phyloP scores from a whole-genome alignment of 2,113 vertebrate species.

The Tragelaphus buxtoni region DNA sequence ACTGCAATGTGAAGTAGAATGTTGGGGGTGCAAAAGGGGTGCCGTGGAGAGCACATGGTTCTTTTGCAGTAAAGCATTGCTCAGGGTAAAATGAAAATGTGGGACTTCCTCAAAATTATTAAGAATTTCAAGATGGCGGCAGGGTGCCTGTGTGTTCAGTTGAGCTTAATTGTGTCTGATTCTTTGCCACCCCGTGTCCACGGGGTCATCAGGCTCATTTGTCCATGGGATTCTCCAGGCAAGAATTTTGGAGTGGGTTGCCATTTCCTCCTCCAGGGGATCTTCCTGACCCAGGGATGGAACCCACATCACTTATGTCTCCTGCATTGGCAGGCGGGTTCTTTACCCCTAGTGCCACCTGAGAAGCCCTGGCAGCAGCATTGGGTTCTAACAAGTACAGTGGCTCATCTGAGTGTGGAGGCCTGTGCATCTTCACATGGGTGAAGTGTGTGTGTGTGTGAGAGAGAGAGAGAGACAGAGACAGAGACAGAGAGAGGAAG shows the following conservation, averaged over 20 bases:
- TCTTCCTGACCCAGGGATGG: background rate
- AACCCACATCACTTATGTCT: background rate
- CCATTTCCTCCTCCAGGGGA: background rate
- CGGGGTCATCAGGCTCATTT: background rate
- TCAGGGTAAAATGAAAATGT: background rate
- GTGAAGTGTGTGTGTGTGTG: background rate
- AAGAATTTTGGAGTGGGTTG: background rate
- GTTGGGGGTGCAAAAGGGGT: background rate
- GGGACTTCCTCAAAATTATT: background rate
- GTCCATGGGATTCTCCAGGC: background rate
- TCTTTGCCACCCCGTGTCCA: too few relatives aligned
- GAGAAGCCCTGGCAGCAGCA: background rate
- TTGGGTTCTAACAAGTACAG: background rate
- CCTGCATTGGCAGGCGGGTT: background rate
- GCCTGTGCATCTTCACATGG: background rate
- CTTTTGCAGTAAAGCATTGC: rapidly evolving
- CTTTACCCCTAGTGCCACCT: background rate
- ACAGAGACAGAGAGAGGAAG: background rate
- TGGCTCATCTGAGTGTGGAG: background rate
- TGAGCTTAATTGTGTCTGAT: background rate
- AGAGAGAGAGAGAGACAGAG: background rate
- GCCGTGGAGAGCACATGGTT: rapidly evolving
- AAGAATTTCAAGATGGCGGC: background rate
- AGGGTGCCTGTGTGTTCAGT: background rate
- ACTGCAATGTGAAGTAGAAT: background rate